phyloP scores from a whole-genome alignment of 2,113 vertebrate genomes.

The Nesoenas mayeri region DNA sequence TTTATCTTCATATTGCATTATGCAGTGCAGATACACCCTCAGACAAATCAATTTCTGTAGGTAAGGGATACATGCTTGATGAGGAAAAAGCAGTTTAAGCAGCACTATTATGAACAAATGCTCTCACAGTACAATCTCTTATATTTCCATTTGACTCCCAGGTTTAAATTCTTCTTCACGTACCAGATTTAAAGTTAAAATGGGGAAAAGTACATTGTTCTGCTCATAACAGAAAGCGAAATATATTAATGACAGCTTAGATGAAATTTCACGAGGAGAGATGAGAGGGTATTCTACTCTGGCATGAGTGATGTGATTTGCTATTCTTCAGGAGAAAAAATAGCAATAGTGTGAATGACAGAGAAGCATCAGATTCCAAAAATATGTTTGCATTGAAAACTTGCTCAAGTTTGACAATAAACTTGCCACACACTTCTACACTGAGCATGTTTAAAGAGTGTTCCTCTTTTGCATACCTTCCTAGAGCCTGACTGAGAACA shows the following conservation, averaged over 20 bases:
- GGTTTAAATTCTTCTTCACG: background rate
- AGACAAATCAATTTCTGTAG: background rate
- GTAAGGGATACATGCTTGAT: background rate
- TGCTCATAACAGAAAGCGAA: background rate
- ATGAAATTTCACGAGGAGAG: background rate
- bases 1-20: background rate
- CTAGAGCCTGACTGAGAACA: background rate
- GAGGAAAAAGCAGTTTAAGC: background rate
- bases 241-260: background rate
- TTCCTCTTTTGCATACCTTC: background rate
- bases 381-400: background rate
- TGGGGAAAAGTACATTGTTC: background rate
- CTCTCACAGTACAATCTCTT: background rate
- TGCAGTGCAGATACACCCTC: background rate
- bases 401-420: background rate
- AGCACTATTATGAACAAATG: background rate
- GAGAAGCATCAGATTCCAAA: background rate
- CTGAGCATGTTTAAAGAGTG: rapidly evolving
- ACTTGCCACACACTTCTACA: rapidly evolving
- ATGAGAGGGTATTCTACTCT: background rate
- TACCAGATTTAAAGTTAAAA: background rate
- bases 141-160: background rate
- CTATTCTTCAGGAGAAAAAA: background rate
- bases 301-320: background rate
- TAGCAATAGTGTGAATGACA: background rate